Evolutionary conservation across 2,797 vertebrate genomes (phyloP).

Genomic region (Pantherophis alleghaniensis): DNA sequence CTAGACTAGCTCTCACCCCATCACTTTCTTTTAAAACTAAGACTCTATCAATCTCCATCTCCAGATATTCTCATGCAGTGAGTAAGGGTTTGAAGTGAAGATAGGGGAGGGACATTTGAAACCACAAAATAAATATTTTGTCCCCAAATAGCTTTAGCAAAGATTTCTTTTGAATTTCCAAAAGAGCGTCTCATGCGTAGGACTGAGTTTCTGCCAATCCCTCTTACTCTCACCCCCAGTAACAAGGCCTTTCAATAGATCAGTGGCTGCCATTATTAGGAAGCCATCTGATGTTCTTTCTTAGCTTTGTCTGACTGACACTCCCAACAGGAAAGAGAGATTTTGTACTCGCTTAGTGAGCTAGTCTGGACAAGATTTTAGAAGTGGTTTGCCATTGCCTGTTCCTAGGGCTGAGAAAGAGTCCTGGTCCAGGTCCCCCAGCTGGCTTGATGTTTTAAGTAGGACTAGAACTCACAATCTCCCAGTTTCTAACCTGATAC

Average conservation of each 20-base stretch:
- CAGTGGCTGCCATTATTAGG: background rate
- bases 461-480: background rate
- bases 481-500: background rate
- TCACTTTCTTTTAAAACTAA: background rate
- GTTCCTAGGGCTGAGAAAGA: background rate
- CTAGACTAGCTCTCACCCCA: background rate
- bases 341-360: background rate
- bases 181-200: background rate
- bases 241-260: background rate
- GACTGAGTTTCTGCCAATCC: background rate
- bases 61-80: background rate
- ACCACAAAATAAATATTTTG: background rate
- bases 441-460: background rate
- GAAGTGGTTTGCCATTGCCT: background rate
- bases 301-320: background rate
- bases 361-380: background rate
- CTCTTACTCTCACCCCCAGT: background rate
- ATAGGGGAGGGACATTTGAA: background rate
- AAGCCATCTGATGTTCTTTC: background rate
- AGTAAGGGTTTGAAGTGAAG: background rate
- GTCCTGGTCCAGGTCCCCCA: background rate
- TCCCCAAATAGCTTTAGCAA: background rate
- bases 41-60: background rate
- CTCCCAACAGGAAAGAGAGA: background rate
- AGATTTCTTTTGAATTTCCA: background rate